A percentile compares a stretch with the other conserved stretches of the same genome.
phyloP scores from a whole-genome alignment of 2,888 invertebrate genomes.

The Seira ritae region DNA sequence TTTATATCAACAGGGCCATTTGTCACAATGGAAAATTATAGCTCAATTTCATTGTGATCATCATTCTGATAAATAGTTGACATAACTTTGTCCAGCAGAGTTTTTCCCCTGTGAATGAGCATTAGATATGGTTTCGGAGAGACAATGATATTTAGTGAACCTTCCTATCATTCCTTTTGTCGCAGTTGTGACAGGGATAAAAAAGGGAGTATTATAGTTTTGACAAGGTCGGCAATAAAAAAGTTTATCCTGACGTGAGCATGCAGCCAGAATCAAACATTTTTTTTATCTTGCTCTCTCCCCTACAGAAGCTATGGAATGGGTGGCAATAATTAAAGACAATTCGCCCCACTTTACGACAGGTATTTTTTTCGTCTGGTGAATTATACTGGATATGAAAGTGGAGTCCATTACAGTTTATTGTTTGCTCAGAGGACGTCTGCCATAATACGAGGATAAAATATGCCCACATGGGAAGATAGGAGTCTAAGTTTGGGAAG shows the following conservation, averaged over 20 bases:
- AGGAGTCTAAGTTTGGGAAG: not conserved
- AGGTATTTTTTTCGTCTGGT: not conserved
- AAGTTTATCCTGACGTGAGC: too few species aligned
- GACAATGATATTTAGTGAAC: not conserved
- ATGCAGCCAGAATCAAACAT: not conserved
- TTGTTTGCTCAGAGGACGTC: not conserved
- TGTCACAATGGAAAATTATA: constrained; percentile 8
- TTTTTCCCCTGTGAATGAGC: not conserved
- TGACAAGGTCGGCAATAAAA: not conserved
- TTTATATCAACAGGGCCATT: constrained; percentile 7
- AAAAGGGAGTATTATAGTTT: not conserved
- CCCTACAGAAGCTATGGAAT: not conserved
- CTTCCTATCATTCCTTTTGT: not conserved
- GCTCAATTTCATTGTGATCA: constrained; percentile 19
- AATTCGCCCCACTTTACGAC: not conserved
- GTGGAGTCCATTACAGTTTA: not conserved
- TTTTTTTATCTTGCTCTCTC: not conserved
- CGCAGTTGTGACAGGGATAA: not conserved
- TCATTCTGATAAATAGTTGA: not conserved
- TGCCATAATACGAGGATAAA: not conserved
- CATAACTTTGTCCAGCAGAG: not conserved
- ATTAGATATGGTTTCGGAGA: not conserved
- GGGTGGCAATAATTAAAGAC: constrained; percentile 7
- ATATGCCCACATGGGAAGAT: not conserved
- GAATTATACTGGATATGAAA: not conserved